These are phyloP conservation scores for Enteromius anoplus DNA, from an alignment of 2,797 vertebrate genomes.

Conservation along the genomic window DNA sequence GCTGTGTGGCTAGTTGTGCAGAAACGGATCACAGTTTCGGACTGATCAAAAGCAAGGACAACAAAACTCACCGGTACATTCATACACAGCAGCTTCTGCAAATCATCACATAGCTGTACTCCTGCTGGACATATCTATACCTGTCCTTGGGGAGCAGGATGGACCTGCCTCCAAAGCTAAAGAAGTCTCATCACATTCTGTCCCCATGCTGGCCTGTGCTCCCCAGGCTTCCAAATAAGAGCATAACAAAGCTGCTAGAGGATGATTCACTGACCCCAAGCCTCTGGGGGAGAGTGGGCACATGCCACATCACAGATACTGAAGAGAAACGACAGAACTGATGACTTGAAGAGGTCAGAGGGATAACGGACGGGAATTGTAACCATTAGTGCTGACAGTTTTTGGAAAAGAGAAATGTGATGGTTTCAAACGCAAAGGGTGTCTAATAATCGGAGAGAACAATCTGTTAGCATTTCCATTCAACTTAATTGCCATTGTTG, in stretches of 20 bases:
- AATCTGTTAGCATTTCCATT: slow-evolving; percentile 5
- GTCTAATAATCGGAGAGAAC: background rate
- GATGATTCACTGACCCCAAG: slow-evolving; percentile 54
- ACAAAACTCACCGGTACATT: background rate
- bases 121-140: background rate
- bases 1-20: background rate
- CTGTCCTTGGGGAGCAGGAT: background rate
- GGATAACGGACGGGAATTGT: background rate
- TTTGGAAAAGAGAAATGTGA: background rate
- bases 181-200: slow-evolving; percentile 44
- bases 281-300: slow-evolving; percentile 18
- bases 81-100: background rate
- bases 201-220: slow-evolving; percentile 40
- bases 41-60: background rate
- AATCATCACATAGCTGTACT: background rate
- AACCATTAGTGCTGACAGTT: background rate
- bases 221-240: slow-evolving; percentile 40
- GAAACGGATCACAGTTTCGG: background rate
- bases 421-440: background rate
- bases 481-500: background rate
- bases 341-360: background rate
- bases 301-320: background rate
- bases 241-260: slow-evolving; percentile 42
- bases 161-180: slow-evolving; percentile 19
- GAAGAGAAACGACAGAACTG: background rate